Base-by-base conservation (phyloP, 2,113 vertebrate species). In the Gambusia affinis region DNA sequence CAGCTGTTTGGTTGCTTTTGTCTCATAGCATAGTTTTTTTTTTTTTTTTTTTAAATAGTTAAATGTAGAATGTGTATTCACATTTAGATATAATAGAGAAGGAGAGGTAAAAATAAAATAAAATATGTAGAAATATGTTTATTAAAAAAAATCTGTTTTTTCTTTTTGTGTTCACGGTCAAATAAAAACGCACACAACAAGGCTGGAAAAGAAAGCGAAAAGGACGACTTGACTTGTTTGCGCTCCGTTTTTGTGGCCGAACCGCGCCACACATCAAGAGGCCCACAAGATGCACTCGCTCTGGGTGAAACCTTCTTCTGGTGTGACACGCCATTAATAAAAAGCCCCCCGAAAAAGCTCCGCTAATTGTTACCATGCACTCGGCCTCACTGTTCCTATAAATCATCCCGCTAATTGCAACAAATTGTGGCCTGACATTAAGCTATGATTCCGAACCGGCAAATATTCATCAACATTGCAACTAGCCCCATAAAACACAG, bases 381-480 rank as follows among this genome's bases (percentile, higher is more conserved):
- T 88, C 37, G 81, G 90, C 85, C 76, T 85, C 76, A 86, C 89
- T 89, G 82, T 90, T 90, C 89, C 92, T 89, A 95, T 95, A 94
- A 95, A 94, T 95, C 94, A 94, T 83, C 64, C 54, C 63, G 75
- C 93, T 95, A 95, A 95, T 94, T 94, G 93, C 93, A 93, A 94
- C 93, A 95, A 95, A 94, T 93, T 94, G 93, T 92, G 72, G 89
- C 83, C 92, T 92, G 93, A 95, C 93, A 94, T 94, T 94, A 94
- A 94, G 93, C 94, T 94, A 95, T 93, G 92, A 95, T 95, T 94
- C 88, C 72, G 85, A 92, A 93, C 92, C 63, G 82, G 93, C 88
- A 92, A 94, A 94, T 92, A 95, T 94, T 94, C 91, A 95, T 94
- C 94, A 94, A 93, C 91, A 93, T 92, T 92, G 92, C 85, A 87